Percentiles rank a stretch among this genome's conserved stretches.
Conservation (phyloP, 2,888 invertebrate species). For the Cephus pygmeus region DNA sequence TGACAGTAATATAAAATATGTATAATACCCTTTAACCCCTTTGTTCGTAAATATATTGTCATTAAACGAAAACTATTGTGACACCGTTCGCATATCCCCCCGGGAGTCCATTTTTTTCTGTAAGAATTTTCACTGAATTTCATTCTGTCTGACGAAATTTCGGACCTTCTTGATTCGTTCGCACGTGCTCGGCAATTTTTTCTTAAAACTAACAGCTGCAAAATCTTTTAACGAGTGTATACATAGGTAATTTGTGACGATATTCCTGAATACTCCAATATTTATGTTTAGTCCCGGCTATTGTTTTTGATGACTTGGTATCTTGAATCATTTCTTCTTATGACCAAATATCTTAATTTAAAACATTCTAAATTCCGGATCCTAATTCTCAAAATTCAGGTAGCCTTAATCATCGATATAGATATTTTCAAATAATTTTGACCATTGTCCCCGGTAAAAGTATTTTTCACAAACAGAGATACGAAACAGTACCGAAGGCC, state of each 20-base stretch:
- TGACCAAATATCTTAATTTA: not conserved
- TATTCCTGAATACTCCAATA: not conserved
- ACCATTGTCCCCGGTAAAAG: too few relatives aligned
- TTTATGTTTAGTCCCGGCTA: not conserved
- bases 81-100: not conserved
- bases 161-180: not conserved
- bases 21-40: not conserved
- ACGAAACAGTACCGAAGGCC: too few relatives aligned
- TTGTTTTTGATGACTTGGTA: not conserved
- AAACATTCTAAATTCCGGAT: too few relatives aligned
- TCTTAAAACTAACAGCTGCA: not conserved
- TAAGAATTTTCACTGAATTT: not conserved
- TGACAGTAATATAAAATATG: not conserved
- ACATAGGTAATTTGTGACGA: too few relatives aligned
- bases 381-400: too few relatives aligned
- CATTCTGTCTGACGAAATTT: not conserved
- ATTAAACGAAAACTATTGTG: not conserved
- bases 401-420: too few relatives aligned
- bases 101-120: not conserved
- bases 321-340: not conserved
- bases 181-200: not conserved
- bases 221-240: not conserved
- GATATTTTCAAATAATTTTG: too few relatives aligned
- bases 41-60: not conserved
- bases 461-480: too few relatives aligned